These are phyloP conservation scores for Nibea coibor DNA, from an alignment of 2,113 vertebrate species.

Conservation along the genomic window DNA sequence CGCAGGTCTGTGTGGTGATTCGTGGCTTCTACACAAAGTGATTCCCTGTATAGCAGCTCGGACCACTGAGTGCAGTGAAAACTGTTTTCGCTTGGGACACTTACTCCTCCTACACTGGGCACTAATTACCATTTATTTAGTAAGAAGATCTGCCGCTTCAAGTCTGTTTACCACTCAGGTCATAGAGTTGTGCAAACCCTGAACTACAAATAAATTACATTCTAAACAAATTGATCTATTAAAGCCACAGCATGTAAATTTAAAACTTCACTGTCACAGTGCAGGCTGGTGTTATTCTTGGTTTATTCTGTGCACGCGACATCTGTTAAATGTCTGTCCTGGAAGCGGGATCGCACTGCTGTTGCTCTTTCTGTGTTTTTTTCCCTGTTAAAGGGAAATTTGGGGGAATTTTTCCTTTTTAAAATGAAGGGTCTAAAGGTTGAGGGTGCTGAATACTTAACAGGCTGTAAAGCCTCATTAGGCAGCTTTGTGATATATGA, in stretches of 20 bases:
- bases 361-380: not conserved
- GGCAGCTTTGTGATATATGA: not conserved
- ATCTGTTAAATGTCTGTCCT: not conserved
- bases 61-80: constrained; percentile 1
- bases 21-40: constrained; percentile 27
- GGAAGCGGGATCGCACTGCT: not conserved
- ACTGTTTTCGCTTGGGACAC: constrained; percentile 22
- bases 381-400: not conserved
- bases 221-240: not conserved
- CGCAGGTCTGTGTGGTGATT: constrained; percentile 28
- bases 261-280: not conserved
- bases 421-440: not conserved
- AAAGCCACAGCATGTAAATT: not conserved
- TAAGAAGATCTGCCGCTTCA: not conserved
- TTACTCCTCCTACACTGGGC: not conserved
- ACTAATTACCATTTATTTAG: constrained; percentile 18
- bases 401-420: not conserved
- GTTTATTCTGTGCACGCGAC: not conserved
- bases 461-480: not conserved
- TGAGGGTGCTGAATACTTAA: not conserved
- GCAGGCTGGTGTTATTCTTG: not conserved
- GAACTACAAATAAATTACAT: not conserved
- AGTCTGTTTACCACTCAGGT: not conserved
- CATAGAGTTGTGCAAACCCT: not conserved
- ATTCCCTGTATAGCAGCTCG: constrained; percentile 13